Percentiles rank a stretch among this genome's conserved stretches.
Conservation (phyloP, 2,113 vertebrate species). For the Oenanthe melanoleuca region DNA sequence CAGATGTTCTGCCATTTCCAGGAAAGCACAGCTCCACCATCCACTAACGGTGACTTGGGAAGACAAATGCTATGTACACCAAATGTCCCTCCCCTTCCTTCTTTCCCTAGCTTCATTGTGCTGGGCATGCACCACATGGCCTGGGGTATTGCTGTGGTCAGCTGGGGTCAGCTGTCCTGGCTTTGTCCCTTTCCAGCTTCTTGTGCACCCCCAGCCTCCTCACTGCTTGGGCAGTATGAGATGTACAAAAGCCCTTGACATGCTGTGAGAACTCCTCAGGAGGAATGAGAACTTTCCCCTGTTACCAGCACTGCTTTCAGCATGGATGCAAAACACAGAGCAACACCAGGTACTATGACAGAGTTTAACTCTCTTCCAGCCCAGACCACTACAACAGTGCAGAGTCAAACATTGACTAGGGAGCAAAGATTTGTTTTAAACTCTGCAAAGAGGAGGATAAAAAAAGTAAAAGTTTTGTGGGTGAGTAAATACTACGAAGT, state of each 20-base stretch:
- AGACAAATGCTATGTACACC: accelerated
- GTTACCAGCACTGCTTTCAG: background rate
- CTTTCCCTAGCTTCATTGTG: background rate
- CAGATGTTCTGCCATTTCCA: background rate
- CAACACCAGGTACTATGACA: background rate
- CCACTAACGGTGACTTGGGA: accelerated
- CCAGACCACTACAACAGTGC: background rate
- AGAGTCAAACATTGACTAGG: background rate
- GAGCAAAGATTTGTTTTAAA: background rate
- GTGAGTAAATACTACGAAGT: background rate
- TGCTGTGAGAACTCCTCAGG: background rate
- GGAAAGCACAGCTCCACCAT: background rate
- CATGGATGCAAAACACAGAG: background rate
- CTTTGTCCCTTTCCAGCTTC: background rate
- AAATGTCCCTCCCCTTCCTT: accelerated
- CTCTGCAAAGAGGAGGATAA: background rate
- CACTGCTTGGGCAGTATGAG: accelerated
- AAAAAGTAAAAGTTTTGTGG: background rate
- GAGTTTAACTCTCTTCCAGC: background rate
- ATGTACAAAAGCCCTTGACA: accelerated
- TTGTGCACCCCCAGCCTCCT: background rate
- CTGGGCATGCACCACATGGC: background rate
- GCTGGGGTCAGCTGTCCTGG: background rate
- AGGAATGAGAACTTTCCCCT: background rate
- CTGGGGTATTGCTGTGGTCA: too few species aligned